Conservation (phyloP, 1,140 invertebrate genomes). For the Saccostrea glomerata region DNA sequence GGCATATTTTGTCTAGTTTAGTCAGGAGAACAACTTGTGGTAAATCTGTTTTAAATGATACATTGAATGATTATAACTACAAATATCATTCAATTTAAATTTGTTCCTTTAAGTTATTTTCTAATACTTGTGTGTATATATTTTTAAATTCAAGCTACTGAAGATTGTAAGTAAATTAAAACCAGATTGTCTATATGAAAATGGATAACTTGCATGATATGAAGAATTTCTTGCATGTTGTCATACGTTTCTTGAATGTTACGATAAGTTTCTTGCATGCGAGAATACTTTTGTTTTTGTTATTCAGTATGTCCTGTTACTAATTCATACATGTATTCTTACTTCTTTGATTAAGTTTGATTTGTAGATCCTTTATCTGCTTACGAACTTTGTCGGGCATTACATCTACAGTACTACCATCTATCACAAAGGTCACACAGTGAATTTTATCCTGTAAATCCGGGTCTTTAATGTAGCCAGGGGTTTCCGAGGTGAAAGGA, state of each 20-base stretch:
- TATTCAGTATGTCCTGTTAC: not conserved
- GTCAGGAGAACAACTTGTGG: conserved; percentile 42
- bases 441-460: conserved; percentile 43
- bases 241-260: too few relatives aligned
- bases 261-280: too few relatives aligned
- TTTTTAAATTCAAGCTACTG: too few relatives aligned
- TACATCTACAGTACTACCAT: conserved; percentile 48
- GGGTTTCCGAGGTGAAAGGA: conserved; percentile 6
- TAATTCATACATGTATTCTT: not conserved
- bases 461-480: conserved; percentile 40
- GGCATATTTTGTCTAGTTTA: conserved; percentile 51
- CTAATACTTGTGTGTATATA: too few relatives aligned
- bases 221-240: too few relatives aligned
- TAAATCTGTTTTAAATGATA: conserved; percentile 14
- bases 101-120: too few relatives aligned
- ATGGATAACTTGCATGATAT: too few relatives aligned
- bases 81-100: too few relatives aligned
- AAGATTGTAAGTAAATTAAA: too few relatives aligned
- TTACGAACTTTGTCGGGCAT: conserved; percentile 44
- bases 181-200: too few relatives aligned
- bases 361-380: conserved; percentile 37
- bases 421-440: conserved; percentile 45
- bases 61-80: not conserved
- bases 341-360: conserved; percentile 47
- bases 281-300: too few relatives aligned